A percentile compares a stretch with the other conserved stretches of the same genome.
Evolutionary conservation across 2,797 vertebrate species (phyloP).

Genomic region (Nyctalus aviator): DNA sequence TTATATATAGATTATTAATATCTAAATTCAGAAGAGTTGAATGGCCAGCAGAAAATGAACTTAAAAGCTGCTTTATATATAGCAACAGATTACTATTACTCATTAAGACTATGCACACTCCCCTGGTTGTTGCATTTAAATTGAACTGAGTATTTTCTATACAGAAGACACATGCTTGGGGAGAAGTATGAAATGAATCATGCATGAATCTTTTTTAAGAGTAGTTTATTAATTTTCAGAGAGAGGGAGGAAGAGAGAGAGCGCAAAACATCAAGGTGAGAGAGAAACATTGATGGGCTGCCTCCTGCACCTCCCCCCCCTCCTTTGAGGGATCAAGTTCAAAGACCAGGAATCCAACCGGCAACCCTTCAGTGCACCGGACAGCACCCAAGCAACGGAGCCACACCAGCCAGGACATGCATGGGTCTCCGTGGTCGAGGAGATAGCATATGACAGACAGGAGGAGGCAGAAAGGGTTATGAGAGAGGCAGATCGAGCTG

Average conservation of each 20-base stretch:
- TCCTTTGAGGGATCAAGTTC: neutral
- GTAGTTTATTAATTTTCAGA: neutral
- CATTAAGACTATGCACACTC: neutral
- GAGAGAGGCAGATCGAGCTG: neutral
- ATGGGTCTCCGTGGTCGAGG: neutral
- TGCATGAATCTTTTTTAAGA: neutral
- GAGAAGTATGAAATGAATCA: neutral
- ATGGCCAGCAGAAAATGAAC: neutral
- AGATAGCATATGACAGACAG: neutral
- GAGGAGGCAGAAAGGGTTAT: neutral
- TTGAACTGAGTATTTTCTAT: neutral
- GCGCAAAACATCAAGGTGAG: neutral
- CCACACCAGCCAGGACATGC: neutral
- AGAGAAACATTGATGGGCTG: neutral
- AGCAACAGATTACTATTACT: neutral
- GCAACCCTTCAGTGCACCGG: neutral
- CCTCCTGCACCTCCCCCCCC: neutral
- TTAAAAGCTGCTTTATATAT: neutral
- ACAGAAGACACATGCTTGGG: neutral
- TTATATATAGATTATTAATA: neutral
- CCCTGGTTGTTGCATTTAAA: neutral
- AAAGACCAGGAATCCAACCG: neutral
- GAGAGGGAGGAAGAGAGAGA: neutral
- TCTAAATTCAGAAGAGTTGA: conserved; percentile 46
- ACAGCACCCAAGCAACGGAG: neutral